Evolutionary conservation across 2,888 invertebrate genomes (phyloP).

Genomic region (Mesorhabditis sp.): DNA sequence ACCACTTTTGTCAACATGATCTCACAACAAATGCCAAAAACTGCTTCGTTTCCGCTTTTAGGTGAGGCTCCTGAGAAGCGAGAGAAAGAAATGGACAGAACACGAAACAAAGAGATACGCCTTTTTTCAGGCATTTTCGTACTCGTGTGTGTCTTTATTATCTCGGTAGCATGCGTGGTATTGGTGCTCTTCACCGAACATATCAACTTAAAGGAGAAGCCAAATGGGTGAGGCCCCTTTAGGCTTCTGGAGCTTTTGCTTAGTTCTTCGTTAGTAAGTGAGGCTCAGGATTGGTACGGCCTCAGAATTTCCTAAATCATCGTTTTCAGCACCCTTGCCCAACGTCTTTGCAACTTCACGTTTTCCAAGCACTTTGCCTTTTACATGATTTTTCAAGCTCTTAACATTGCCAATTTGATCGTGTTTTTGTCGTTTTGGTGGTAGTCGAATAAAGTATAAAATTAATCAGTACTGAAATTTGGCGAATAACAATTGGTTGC

Average conservation of each 20-base stretch:
- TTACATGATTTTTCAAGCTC: not conserved
- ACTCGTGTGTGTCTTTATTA: not conserved
- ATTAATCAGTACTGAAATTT: not conserved
- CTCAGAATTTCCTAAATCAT: not conserved
- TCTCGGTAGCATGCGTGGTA: too few species aligned
- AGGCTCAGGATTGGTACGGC: too few species aligned
- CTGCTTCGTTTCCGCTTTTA: not conserved
- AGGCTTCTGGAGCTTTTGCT: too few species aligned
- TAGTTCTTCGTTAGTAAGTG: too few species aligned
- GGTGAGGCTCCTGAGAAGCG: not conserved
- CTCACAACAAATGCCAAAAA: slow-evolving; percentile 2
- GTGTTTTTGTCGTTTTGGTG: slow-evolving; percentile 1
- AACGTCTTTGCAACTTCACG: not conserved
- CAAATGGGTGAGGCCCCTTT: too few species aligned
- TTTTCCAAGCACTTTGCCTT: not conserved
- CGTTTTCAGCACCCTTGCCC: not conserved
- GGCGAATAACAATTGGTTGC: not conserved
- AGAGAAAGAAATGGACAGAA: not conserved
- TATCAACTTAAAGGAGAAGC: not conserved
- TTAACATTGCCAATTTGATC: not conserved
- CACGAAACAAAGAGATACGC: not conserved
- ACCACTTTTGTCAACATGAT: not conserved
- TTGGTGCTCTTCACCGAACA: not conserved
- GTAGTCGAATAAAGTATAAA: not conserved
- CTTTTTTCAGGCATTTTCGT: not conserved